phyloP scores from a whole-genome alignment of 2,888 invertebrate species.

The Ormyrus thymus region DNA sequence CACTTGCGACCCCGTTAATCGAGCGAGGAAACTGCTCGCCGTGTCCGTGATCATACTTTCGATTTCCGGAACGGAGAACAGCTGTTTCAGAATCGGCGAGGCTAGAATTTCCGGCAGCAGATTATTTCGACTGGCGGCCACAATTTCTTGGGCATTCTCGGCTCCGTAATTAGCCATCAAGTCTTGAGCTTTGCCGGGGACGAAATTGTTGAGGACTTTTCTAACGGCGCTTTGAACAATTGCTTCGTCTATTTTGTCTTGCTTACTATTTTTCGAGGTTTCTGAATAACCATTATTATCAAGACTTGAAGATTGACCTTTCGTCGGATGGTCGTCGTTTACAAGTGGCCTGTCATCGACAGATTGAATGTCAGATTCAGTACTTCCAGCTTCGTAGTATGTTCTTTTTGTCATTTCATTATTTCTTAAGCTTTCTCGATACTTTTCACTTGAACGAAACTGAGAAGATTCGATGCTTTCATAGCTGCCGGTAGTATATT shows the following conservation, averaged over 20 bases:
- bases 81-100: slow-evolving; percentile 59
- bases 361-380: slow-evolving; percentile 20
- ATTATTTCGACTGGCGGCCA: slow-evolving; percentile 43
- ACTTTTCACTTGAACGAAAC: too few relatives aligned
- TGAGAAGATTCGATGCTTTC: too few relatives aligned
- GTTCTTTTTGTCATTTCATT: background rate
- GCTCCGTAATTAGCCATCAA: slow-evolving; percentile 32
- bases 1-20: slow-evolving; percentile 12
- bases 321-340: slow-evolving; percentile 3
- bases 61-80: slow-evolving; percentile 62
- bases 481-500: too few relatives aligned
- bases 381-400: background rate
- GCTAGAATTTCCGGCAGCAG: slow-evolving; percentile 59
- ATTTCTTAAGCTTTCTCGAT: too few relatives aligned
- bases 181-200: slow-evolving; percentile 46
- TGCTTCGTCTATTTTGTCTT: slow-evolving; percentile 1
- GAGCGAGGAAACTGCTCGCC: slow-evolving; percentile 58
- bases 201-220: slow-evolving; percentile 63
- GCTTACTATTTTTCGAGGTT: background rate
- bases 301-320: background rate
- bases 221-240: slow-evolving; percentile 59
- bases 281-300: background rate
- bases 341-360: slow-evolving; percentile 33
- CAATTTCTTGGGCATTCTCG: slow-evolving; percentile 38
- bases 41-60: slow-evolving; percentile 60